Conservation (phyloP, 1,140 invertebrate species). For the Nymphalis io region DNA sequence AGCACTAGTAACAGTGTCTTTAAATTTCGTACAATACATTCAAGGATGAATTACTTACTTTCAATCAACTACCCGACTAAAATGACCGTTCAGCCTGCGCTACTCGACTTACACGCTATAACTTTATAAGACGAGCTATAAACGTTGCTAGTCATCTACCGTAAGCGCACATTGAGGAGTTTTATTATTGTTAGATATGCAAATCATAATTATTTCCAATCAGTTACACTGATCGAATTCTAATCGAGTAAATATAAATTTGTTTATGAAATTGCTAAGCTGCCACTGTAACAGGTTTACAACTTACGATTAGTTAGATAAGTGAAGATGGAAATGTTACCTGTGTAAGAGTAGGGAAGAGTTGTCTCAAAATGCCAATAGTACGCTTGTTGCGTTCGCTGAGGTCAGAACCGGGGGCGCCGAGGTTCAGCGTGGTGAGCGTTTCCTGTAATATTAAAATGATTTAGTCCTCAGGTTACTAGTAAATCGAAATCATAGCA, state of each 20-base stretch:
- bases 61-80: neutral
- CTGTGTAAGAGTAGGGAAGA: constrained; percentile 88
- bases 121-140: neutral
- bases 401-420: constrained; percentile 76
- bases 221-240: too few species aligned
- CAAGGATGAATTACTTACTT: constrained; percentile 8
- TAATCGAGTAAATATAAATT: too few species aligned
- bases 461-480: neutral
- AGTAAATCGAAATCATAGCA: too few species aligned
- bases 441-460: constrained; percentile 65
- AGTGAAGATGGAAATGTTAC: constrained; percentile 70
- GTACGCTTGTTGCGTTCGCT: constrained; percentile 87
- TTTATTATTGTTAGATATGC: too few species aligned
- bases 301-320: too few species aligned
- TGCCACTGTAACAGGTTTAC: too few species aligned
- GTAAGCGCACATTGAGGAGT: too few species aligned
- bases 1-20: neutral
- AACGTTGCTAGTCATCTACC: too few species aligned
- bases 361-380: constrained; percentile 86
- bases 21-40: neutral
- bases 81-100: neutral
- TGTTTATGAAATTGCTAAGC: too few species aligned
- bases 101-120: neutral
- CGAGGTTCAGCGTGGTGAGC: constrained; percentile 75
- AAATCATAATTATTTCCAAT: too few species aligned